A percentile compares a stretch with the other conserved stretches of the same genome.
phyloP scores from a whole-genome alignment of 2,888 invertebrate genomes.

The Heliconius charithonia region DNA sequence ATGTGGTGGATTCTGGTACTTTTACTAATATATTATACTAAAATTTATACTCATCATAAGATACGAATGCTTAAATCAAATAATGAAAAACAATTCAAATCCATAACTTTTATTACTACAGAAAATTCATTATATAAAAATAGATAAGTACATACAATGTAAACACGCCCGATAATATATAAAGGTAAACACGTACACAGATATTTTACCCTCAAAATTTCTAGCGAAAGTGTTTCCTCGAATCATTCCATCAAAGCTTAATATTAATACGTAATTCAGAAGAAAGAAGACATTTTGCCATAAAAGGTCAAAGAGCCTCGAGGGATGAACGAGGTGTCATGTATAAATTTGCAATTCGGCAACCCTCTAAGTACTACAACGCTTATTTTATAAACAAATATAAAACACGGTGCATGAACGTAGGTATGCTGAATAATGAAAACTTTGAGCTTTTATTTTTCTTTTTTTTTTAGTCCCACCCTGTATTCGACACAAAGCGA shows the following conservation, averaged over 20 bases:
- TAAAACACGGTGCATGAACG: slow-evolving; percentile 43
- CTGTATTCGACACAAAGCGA: too few relatives aligned
- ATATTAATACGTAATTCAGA: slow-evolving; percentile 31
- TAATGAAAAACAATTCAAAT: background rate
- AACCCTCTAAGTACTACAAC: slow-evolving; percentile 34
- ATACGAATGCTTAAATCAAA: too few relatives aligned
- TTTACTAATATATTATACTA: too few relatives aligned
- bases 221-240: slow-evolving; percentile 1
- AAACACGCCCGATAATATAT: background rate
- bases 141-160: background rate
- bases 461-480: too few relatives aligned
- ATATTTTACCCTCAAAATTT: background rate
- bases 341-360: slow-evolving; percentile 73
- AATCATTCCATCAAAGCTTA: slow-evolving; percentile 15
- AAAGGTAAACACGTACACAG: background rate
- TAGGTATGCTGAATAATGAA: slow-evolving; percentile 32
- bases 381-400: slow-evolving; percentile 49
- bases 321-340: slow-evolving; percentile 52
- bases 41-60: too few relatives aligned
- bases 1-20: too few relatives aligned
- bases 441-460: background rate
- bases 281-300: slow-evolving; percentile 26
- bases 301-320: slow-evolving; percentile 31
- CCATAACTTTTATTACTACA: background rate
- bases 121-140: background rate